Base-by-base conservation (phyloP, 2,797 vertebrate species). In the Pangasius mekongensis region DNA sequence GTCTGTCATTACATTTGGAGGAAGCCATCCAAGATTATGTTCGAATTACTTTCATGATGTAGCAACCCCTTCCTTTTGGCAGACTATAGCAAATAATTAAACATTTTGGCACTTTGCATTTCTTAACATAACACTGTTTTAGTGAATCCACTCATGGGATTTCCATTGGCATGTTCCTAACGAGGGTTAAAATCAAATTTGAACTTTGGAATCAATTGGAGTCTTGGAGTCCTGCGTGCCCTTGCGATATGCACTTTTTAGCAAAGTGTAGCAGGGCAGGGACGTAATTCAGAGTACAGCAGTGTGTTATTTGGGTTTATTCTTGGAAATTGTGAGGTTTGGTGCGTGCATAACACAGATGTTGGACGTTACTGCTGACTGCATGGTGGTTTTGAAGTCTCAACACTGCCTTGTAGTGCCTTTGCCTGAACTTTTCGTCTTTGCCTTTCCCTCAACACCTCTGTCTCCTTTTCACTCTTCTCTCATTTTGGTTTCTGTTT, bases 301-400 rank as follows among this genome's bases (percentile, higher is more conserved):
- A 92, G 80, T 30, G 56, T 91, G 89, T 92, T 90, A 92, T 91
- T 92, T 92, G 62, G 87, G 84, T 91, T 90, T 87, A 71, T 88
- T 86, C 87, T 80, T 49, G 89, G 90, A 69, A 86, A 77, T 89
- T 87, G 80, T 83, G 84, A 52, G 90, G 87, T 90, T 88, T 88
- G 89, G 89, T 80, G 87, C 69, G 87, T 49, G 86, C 89, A 81
- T 86, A 80, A 39, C 80, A 91, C 90, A 73, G 86, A 91, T 90
- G 90, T 91, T 73, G 81, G 85, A 90, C 87, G 85, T 91, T 83
- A 92, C 89, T 33, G 56, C 83, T 69, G 74, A 84, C 60, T 82
- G 67, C 84, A 43, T 66, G 47, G 89, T 86, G 87, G 90, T 92
- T 66, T 88, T 91, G 69, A n/a, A 86, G 67, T 90, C 88, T 58